Conservation (phyloP, 2,113 vertebrate species). For the Bolborhynchus lineola region DNA sequence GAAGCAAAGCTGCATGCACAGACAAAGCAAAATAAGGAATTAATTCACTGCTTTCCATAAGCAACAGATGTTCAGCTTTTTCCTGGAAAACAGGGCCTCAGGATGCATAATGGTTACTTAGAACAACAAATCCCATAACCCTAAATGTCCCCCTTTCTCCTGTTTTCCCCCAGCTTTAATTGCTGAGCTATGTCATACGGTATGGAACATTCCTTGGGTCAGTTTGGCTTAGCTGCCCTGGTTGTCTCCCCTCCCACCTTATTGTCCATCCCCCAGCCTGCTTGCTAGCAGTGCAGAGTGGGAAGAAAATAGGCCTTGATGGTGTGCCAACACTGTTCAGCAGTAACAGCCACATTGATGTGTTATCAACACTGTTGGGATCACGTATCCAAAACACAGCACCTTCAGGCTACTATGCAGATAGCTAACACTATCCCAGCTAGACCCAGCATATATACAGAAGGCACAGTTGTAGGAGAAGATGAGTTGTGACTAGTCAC, state of each 20-base stretch:
- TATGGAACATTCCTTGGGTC: background rate
- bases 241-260: background rate
- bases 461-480: background rate
- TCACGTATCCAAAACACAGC: background rate
- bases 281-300: background rate
- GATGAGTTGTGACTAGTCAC: background rate
- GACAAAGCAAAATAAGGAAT: background rate
- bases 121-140: background rate
- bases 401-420: accelerated
- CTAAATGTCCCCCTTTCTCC: background rate
- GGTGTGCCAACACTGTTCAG: background rate
- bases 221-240: background rate
- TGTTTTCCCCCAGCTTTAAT: background rate
- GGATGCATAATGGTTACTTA: background rate
- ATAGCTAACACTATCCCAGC: background rate
- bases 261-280: background rate
- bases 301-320: background rate
- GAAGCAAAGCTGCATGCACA: background rate
- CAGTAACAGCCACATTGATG: background rate
- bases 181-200: background rate
- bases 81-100: background rate
- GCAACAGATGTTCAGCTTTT: background rate
- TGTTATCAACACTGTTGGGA: background rate
- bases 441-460: background rate
- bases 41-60: background rate